Percentiles rank a stretch among this genome's conserved stretches.
phyloP scores from a whole-genome alignment of 2,888 invertebrate genomes.

The Drosophila neotestacea region DNA sequence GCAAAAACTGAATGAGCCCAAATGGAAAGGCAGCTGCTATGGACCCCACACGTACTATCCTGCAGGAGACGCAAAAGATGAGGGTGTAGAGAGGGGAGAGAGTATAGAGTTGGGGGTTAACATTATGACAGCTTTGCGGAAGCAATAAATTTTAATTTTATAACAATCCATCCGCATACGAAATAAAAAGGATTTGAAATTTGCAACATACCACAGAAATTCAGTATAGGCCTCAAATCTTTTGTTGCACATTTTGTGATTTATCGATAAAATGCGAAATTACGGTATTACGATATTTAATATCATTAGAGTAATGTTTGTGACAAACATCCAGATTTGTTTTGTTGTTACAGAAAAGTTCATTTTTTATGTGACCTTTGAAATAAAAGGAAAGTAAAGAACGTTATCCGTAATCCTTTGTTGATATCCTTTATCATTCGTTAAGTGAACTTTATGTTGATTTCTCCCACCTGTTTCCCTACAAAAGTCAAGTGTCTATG shows the following conservation, averaged over 20 bases:
- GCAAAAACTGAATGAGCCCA: constrained; percentile 44
- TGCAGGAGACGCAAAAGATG: background rate
- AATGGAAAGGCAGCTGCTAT: constrained; percentile 24
- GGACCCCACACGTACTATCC: constrained; percentile 27
- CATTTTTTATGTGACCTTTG: background rate
- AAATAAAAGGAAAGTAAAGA: background rate
- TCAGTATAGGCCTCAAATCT: constrained; percentile 21
- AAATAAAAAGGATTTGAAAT: constrained; percentile 55
- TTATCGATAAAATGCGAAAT: constrained; percentile 27
- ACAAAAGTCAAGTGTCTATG: constrained; percentile 16
- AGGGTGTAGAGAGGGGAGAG: background rate
- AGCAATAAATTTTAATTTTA: constrained; percentile 79
- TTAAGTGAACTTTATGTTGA: background rate
- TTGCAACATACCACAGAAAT: constrained; percentile 51
- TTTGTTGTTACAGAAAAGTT: background rate
- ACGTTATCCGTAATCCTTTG: background rate
- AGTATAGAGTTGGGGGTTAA: constrained; percentile 4
- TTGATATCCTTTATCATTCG: background rate
- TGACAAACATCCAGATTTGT: background rate
- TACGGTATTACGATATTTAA: background rate
- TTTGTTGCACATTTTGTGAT: constrained; percentile 32
- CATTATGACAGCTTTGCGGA: constrained; percentile 67
- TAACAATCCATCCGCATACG: constrained; percentile 72
- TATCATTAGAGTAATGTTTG: constrained; percentile 1
- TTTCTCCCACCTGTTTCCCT: background rate